Base-by-base conservation (phyloP, 2,888 invertebrate genomes). In the Netelia melanura region DNA sequence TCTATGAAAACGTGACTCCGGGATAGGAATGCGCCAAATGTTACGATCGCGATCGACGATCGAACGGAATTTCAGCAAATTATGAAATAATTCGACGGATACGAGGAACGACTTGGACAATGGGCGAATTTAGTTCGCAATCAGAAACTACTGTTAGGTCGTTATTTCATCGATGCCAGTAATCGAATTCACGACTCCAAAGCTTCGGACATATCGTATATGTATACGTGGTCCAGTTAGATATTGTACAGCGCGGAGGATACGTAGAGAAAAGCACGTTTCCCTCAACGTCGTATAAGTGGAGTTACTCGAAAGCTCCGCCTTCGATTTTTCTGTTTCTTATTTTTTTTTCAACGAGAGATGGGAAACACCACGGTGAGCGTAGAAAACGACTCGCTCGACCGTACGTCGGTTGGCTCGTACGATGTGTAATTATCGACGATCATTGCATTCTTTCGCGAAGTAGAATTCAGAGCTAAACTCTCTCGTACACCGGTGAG, bases 371-470 rank as follows among this genome's bases (percentile, higher is more conserved):
- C 38, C 64, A 81, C 65, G 70, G 82, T 65, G 61, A 65, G 67
- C 65, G 52, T 48, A 64, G 23, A 56, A 72, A 79, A 68, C 56
- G 74, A 64, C 68, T 62, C 68, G 38, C 30, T 67, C 38, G 78
- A 68, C 68, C 78, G 44, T 64, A 70, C 70, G 75, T 38, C 43
- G 38, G 54, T 75, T 23, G 79, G 58, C 48, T 70, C 58, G 56
- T 58, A 67, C 43, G 71, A 76, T 54, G 71, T 76, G 79, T 61
- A 85, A 85, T 85, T 85, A 85, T 85, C 85, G 79, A 76, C 75
- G 79, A 71, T 82, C 79, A 82, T 82, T 80, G 79, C 82, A 79
- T 82, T 85, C 80, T 80, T 85, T 68, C 62, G 3, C 65, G 62
- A 30, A 25, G 65, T 38, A 58, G 65, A 80, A 74, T 67, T 74